These are phyloP conservation scores for Tupiocoris notatus DNA, from an alignment of 2,888 invertebrate genomes.

Conservation along the genomic window DNA sequence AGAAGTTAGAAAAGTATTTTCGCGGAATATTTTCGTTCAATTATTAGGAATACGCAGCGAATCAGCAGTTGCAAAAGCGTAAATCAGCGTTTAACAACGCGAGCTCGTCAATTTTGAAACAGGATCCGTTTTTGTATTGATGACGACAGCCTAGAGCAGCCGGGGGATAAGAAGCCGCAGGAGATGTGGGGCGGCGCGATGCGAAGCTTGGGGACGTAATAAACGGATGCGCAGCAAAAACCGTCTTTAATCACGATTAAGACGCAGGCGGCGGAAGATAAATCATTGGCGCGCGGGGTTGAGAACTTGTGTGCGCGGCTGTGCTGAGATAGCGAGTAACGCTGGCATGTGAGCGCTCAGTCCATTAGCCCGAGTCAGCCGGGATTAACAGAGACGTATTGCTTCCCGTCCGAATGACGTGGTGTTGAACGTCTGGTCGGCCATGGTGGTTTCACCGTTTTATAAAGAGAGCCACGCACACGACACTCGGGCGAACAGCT, in stretches of 20 bases:
- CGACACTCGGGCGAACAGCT: neutral
- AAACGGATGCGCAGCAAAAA: constrained; percentile 30
- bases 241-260: constrained; percentile 40
- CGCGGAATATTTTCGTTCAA: no score
- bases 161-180: neutral
- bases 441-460: no score
- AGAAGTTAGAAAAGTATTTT: no score
- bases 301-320: neutral
- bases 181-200: neutral
- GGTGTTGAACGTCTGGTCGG: constrained; percentile 6
- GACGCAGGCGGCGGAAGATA: constrained; percentile 29
- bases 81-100: no score
- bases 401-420: constrained; percentile 35
- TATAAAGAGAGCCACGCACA: no score
- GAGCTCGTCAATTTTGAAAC: no score
- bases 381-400: constrained; percentile 38
- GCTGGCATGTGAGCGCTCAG: constrained; percentile 34
- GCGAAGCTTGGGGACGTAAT: no score
- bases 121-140: constrained; percentile 24
- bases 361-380: constrained; percentile 21
- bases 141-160: constrained; percentile 6
- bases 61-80: no score
- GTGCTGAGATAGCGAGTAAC: constrained; percentile 21
- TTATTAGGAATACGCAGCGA: no score
- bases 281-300: constrained; percentile 16